Percentiles rank a stretch among this genome's conserved stretches.
These are phyloP conservation scores for Sinocyclocheilus grahami DNA, from an alignment of 2,113 vertebrate genomes.

Conservation along the genomic window DNA sequence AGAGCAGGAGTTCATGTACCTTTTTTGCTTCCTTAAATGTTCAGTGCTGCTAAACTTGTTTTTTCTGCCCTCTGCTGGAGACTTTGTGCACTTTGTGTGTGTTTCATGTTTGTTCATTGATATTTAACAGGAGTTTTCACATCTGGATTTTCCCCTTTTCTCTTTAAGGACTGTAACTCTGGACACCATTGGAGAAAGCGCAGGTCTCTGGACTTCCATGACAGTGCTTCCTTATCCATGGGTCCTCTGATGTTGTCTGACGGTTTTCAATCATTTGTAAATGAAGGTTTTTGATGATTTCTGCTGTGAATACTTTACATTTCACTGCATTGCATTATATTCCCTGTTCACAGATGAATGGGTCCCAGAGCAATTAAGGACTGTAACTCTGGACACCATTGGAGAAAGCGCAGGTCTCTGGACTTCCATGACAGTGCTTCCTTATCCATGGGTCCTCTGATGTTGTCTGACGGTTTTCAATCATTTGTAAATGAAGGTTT, in stretches of 20 bases:
- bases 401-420: conserved; percentile 44
- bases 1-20: too few relatives aligned
- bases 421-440: conserved; percentile 46
- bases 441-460: conserved; percentile 64
- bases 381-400: conserved; percentile 56
- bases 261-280: conserved; percentile 8
- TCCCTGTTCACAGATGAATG: not conserved
- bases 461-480: not conserved
- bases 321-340: not conserved
- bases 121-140: not conserved
- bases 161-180: conserved; percentile 60
- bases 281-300: not conserved
- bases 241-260: conserved; percentile 55
- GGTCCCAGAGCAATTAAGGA: conserved; percentile 52
- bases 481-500: conserved; percentile 15
- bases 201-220: conserved; percentile 55
- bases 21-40: too few relatives aligned
- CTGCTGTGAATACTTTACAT: too few relatives aligned
- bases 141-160: not conserved
- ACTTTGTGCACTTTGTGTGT: too few relatives aligned
- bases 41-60: too few relatives aligned
- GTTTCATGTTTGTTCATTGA: not conserved
- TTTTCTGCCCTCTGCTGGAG: too few relatives aligned
- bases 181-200: conserved; percentile 33
- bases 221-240: conserved; percentile 57